Percentiles rank a stretch among this genome's conserved stretches.
Evolutionary conservation across 2,797 vertebrate species (phyloP).

Genomic region (Sebastes oblongus): DNA sequence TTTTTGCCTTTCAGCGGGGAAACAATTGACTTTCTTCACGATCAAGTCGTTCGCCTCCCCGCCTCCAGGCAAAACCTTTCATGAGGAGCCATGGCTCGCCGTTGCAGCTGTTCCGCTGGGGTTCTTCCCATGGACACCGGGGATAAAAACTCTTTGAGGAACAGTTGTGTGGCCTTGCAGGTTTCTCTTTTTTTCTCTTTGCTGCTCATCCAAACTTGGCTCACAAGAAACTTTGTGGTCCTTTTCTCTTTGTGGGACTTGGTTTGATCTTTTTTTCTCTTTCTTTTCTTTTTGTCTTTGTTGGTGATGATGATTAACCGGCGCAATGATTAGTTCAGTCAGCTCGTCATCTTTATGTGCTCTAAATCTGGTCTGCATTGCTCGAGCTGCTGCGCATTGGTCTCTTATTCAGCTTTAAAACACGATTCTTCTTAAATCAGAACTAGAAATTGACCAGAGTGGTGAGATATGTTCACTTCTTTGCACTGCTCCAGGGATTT

Average conservation of each 20-base stretch:
- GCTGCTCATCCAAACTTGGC: conserved; percentile 51
- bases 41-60: conserved; percentile 91
- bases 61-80: conserved; percentile 93
- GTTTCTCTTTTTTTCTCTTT: conserved; percentile 47
- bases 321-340: background rate
- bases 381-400: no score
- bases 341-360: background rate
- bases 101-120: conserved; percentile 90
- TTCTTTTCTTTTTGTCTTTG: conserved; percentile 11
- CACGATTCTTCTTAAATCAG: background rate
- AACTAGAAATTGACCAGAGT: background rate
- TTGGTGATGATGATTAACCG: conserved; percentile 7
- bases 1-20: conserved; percentile 82
- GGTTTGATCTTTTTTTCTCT: background rate
- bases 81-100: conserved; percentile 88
- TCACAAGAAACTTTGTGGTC: conserved; percentile 10
- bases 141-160: conserved; percentile 71
- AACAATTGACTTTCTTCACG: conserved; percentile 97
- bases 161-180: conserved; percentile 66
- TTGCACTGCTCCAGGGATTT: no score
- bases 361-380: background rate
- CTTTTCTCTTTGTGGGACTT: conserved; percentile 25
- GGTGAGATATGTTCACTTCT: background rate
- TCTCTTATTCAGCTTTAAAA: background rate
- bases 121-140: conserved; percentile 93